Evolutionary conservation across 2,113 vertebrate species (phyloP), one percentile per base, ranked within the genome.

Genomic region (Poicephalus gulielmi): DNA sequence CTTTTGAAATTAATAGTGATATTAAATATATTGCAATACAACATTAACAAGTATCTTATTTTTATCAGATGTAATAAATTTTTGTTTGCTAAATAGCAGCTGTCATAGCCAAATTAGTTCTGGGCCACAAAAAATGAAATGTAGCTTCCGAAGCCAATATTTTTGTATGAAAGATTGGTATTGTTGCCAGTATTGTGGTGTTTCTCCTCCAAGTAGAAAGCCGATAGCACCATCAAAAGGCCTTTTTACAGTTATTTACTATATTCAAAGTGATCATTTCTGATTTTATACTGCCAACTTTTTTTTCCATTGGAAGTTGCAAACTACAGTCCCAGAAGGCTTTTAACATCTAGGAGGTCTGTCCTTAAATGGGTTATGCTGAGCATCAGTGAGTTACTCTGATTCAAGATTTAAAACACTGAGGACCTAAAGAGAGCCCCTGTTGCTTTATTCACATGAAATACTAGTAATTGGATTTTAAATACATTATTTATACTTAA

Each of bases 71-170:
- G 41, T 0, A 0, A 77, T 60, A 46, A 53, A 37, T 76, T 90
- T 90, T 44, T 75, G 39, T 86, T 94, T 90, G n/a, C 35, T 92
- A 80, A 91, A 90, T 70, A 93, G 59, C 82, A 88, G 71, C 63
- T 93, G 71, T 85, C 16, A 24, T 11, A 55, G 39, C 19, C 11
- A 6, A 64, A 46, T n/a, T 78, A 88, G 16, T 95, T 96, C 43
- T 55, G 43, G 30, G 17, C 47, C 82, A 44, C 24, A 71, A 69
- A 87, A 91, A 90, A 71, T 33, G 63, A 81, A 95, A 62, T 20
- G 28, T 24, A 66, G 19, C 20, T 93, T 88, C 55, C 5, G 7
- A 86, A 88, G 88, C 60, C 71, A 92, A 74, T 93, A 86, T 92
- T 83, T 90, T 64, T 68, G 18, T 73, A 62, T 41, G 41, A 57